phyloP scores from a whole-genome alignment of 2,113 vertebrate species.

The Cavia aperea region DNA sequence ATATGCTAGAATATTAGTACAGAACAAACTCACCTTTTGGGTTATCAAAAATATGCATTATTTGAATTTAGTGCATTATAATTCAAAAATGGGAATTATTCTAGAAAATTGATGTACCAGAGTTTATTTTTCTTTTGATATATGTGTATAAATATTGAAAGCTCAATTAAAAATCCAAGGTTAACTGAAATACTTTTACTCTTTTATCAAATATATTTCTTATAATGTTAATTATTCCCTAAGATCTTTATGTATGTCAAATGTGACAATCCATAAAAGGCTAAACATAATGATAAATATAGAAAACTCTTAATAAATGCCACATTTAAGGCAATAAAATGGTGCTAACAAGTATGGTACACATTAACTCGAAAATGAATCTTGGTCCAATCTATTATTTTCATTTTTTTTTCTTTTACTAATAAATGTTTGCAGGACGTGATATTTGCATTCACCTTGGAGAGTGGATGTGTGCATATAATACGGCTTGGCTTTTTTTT shows the following conservation, averaged over 20 bases:
- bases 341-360: neutral
- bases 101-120: neutral
- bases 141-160: neutral
- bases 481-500: neutral
- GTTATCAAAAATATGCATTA: neutral
- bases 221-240: neutral
- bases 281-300: neutral
- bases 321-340: neutral
- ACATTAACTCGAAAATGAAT: neutral
- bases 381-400: neutral
- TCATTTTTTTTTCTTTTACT: neutral
- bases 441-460: neutral
- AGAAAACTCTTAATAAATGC: neutral
- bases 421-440: neutral
- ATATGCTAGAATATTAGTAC: neutral
- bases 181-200: neutral
- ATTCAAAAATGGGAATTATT: neutral
- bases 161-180: constrained; percentile 2
- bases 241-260: neutral
- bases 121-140: neutral
- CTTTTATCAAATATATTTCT: neutral
- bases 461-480: neutral
- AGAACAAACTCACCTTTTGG: neutral
- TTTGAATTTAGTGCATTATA: neutral
- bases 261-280: neutral